Conservation (phyloP, 1,140 invertebrate genomes). For the Metaphire vulgaris region DNA sequence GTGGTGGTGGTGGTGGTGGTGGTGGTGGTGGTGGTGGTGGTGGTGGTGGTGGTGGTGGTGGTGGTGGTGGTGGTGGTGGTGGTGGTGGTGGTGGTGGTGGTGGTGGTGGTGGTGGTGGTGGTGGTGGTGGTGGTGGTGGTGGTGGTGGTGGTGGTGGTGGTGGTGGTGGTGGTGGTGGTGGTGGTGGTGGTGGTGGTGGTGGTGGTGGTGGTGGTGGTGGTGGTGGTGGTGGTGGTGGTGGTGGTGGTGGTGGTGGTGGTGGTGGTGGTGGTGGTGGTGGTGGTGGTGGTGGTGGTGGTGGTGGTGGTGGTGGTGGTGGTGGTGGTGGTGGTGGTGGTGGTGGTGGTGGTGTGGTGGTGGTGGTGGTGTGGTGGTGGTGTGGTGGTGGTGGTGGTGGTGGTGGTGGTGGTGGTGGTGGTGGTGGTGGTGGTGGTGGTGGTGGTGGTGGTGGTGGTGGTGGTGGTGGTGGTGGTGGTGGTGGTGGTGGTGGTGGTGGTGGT, state of each 20-base stretch:
- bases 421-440: constrained; percentile 14
- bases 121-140: constrained; percentile 10
- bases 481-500: constrained; percentile 14
- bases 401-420: constrained; percentile 12
- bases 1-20: constrained; percentile 14
- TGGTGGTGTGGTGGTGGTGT: neutral
- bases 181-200: constrained; percentile 14
- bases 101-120: constrained; percentile 12
- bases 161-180: constrained; percentile 12
- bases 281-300: constrained; percentile 12
- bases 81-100: constrained; percentile 12
- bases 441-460: constrained; percentile 9
- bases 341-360: constrained; percentile 4
- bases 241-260: constrained; percentile 14
- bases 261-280: constrained; percentile 12
- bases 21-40: constrained; percentile 12
- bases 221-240: constrained; percentile 12
- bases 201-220: constrained; percentile 9
- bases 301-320: constrained; percentile 14
- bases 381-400: constrained; percentile 11
- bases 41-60: constrained; percentile 12
- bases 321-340: constrained; percentile 12
- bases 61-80: constrained; percentile 14
- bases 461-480: constrained; percentile 12
- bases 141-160: constrained; percentile 12